Base-by-base conservation (phyloP, 2,888 invertebrate species). In the Diarsia mendica region DNA sequence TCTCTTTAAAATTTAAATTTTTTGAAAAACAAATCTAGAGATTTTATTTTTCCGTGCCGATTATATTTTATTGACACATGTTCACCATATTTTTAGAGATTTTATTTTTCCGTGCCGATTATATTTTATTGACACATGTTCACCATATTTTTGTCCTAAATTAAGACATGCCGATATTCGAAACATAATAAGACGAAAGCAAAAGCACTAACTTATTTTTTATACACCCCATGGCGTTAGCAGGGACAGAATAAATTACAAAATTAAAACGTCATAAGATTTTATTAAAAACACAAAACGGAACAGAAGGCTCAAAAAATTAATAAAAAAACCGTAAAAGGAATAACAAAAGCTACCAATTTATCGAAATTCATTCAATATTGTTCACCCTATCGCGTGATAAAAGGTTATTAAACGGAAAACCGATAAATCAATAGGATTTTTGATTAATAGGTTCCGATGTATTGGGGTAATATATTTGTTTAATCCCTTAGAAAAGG, bases 391-490 rank as follows among this genome's bases (percentile, higher is more conserved):
- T 85, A 90, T 95, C 91, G 94, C 95, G 93, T 95, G 95, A 85
- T 84, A 84, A 75, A 74, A 55, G 78, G 88, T 89, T 90, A 91
- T 94, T 92, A 92, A 69, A 91, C 87, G 73, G 73, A 74, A 85
- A 85, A 86, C 80, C 85, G 51, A 91, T 93, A 92, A 94, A 95
- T 95, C 94, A 93, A 91, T 90, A 76, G 85, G 88, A 90, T 93
- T 92, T 92, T 92, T 91, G 91, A 91, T 89, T 89, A 92, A 93
- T 91, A 90, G 79, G 79, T 82, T 80, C 70, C 75, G 68, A 85
- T 80, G 84, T 83, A 89, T 91, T 90, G 94, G 91, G 89, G 92
- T 93, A 92, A 94, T 93, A 92, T 93, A 95, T 95, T 93, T 93
- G 91, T 92, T 93, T 92, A 93, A 93, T 94, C 91, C 92, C 86